A percentile compares a stretch with the other conserved stretches of the same genome.
phyloP scores from a whole-genome alignment of 2,888 invertebrate genomes.

The Dermolepida albohirtum region DNA sequence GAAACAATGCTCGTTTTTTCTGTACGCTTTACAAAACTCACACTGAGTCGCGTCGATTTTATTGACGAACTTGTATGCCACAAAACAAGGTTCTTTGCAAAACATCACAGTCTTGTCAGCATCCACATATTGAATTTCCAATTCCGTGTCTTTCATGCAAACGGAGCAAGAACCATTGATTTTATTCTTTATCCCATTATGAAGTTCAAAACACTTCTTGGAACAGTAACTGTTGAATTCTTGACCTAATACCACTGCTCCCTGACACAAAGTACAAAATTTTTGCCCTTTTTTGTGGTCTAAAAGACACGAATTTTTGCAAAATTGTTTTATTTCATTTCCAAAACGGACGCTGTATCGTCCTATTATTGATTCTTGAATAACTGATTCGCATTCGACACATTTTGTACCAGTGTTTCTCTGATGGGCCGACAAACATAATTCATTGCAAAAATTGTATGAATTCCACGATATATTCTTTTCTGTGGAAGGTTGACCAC shows the following conservation, averaged over 20 bases:
- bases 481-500: constrained; percentile 61
- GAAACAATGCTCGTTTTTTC: constrained; percentile 48
- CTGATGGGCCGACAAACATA: constrained; percentile 82
- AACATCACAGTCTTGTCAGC: constrained; percentile 77
- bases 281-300: constrained; percentile 90
- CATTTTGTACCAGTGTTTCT: constrained; percentile 80
- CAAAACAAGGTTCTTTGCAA: constrained; percentile 92
- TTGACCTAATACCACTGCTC: constrained; percentile 72
- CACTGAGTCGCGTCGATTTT: constrained; percentile 84
- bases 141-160: constrained; percentile 79
- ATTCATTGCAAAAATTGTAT: constrained; percentile 92
- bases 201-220: constrained; percentile 79
- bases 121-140: constrained; percentile 82
- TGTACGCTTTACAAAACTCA: constrained; percentile 82
- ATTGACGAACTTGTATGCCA: constrained; percentile 94
- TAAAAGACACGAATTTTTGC: constrained; percentile 86
- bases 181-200: constrained; percentile 70
- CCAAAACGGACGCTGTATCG: constrained; percentile 95
- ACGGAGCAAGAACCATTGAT: constrained; percentile 82
- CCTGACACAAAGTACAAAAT: constrained; percentile 93
- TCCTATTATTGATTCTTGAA: constrained; percentile 70
- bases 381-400: constrained; percentile 82
- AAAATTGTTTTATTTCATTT: constrained; percentile 92
- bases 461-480: constrained; percentile 86
- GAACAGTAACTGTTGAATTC: constrained; percentile 72